A percentile compares a stretch with the other conserved stretches of the same genome.
Conservation (phyloP, 2,113 vertebrate species). For the Benitochromis conjunctus region DNA sequence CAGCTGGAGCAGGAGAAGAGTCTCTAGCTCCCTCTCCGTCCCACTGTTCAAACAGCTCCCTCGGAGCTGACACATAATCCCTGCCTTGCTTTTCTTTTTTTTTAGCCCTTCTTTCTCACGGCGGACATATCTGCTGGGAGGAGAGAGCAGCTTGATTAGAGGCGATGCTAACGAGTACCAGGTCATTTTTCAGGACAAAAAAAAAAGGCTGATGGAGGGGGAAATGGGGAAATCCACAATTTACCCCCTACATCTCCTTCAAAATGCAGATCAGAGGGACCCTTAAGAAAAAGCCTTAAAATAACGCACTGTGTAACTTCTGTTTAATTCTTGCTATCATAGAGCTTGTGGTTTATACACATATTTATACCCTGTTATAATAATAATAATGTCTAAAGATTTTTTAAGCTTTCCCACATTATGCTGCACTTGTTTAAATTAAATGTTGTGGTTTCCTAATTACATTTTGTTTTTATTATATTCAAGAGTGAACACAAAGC, state of each 20-base stretch:
- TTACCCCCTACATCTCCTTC: background rate
- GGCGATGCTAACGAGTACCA: background rate
- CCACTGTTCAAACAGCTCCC: constrained; percentile 69
- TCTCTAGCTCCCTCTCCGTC: constrained; percentile 74
- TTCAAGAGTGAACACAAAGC: background rate
- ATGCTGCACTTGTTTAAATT: background rate
- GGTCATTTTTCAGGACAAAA: background rate
- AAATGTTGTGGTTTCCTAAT: background rate
- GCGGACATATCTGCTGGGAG: constrained; percentile 78
- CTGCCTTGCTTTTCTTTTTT: constrained; percentile 52
- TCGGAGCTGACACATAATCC: constrained; percentile 77
- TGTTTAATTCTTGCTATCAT: background rate
- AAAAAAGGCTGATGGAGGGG: background rate
- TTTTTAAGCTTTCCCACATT: background rate
- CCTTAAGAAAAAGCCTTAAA: background rate
- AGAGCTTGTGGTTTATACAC: background rate
- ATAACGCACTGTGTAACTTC: background rate
- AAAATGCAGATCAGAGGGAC: background rate
- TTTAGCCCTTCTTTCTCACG: constrained; percentile 70
- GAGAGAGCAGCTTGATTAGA: constrained; percentile 16
- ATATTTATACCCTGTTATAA: background rate
- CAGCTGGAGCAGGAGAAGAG: constrained; percentile 67
- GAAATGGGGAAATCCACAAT: background rate
- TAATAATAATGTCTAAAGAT: background rate
- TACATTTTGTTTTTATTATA: background rate